Evolutionary conservation across 2,888 invertebrate genomes (phyloP), one percentile per base, ranked within the genome.

Genomic region (Dermolepida albohirtum): DNA sequence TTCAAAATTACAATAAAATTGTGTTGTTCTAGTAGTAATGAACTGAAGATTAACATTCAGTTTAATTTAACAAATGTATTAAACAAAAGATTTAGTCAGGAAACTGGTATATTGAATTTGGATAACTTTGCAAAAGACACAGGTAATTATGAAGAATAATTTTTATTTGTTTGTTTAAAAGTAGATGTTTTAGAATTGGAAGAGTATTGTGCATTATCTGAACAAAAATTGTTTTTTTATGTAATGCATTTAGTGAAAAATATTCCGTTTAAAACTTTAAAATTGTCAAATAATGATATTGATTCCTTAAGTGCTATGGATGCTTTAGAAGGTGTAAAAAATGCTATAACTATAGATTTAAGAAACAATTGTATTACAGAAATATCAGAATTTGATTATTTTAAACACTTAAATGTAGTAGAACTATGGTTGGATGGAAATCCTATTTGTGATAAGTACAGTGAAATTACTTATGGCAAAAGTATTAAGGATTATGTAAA

Each of bases 371-470:
- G 68, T 50, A 69, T 73, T 16, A 64, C 64, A 55, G 57, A 66
- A 5, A 16, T 47, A 16, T 39, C 27, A 0, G 67, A 70, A 11
- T 50, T 71, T 27, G 44, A 55, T 4, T 40, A 55, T 6, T 27
- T 73, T 14, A 70, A 68, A 54, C 40, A 66, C 44, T 40, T 69
- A 39, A 14, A 49, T 22, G 44, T 82, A 22, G 77, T 75, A 41
- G 79, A 80, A 55, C 72, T 93, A 7, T 83, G 81, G 70, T 78
- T 94, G 34, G 90, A 92, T 75, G 90, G 89, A 0, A 94, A 93
- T 82, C 90, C 91, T 0, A 74, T 93, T 0, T 92, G 92, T 77
- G 86, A 86, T 64, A 87, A 89, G 74, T 90, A 88, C 75, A 87
- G 87, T 62, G 84, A 88, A 0, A 79, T 82, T 0, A 83, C 86